A percentile compares a stretch with the other conserved stretches of the same genome.
phyloP scores from a whole-genome alignment of 2,113 vertebrate genomes.

The Callocephalon fimbriatum region DNA sequence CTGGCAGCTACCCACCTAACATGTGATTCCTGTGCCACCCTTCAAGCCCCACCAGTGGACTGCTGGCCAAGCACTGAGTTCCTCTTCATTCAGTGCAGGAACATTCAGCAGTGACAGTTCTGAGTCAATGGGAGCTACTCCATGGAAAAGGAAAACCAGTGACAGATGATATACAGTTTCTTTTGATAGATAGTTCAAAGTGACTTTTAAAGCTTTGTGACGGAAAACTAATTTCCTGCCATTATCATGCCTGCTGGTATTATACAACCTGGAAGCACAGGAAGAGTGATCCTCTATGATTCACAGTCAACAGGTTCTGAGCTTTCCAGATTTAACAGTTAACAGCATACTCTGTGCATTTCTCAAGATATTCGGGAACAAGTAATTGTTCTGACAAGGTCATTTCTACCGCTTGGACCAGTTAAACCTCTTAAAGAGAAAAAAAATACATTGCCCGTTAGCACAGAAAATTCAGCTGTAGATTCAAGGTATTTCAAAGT shows the following conservation, averaged over 20 bases:
- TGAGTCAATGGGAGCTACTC: not conserved
- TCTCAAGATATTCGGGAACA: not conserved
- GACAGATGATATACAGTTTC: not conserved
- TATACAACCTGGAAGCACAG: not conserved
- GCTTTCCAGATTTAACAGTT: not conserved
- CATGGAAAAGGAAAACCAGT: not conserved
- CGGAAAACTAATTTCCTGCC: not conserved
- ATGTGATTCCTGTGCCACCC: fast-evolving
- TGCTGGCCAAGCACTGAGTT: not conserved
- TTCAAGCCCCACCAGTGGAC: not conserved
- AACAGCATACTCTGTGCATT: not conserved
- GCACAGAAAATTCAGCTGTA: not conserved
- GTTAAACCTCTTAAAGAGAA: not conserved
- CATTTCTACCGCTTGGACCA: not conserved
- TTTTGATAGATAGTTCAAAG: not conserved
- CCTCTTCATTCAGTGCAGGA: not conserved
- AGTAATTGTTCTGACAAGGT: not conserved
- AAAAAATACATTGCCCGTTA: not conserved
- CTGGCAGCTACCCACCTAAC: not conserved
- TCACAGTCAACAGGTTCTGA: not conserved
- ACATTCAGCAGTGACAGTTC: not conserved
- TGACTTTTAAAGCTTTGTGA: not conserved
- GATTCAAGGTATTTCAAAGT: not conserved
- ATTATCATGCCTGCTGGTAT: not conserved
- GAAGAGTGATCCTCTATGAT: not conserved